Evolutionary conservation across 2,888 invertebrate genomes (phyloP).

Genomic region (Synanthedon myopaeformis): DNA sequence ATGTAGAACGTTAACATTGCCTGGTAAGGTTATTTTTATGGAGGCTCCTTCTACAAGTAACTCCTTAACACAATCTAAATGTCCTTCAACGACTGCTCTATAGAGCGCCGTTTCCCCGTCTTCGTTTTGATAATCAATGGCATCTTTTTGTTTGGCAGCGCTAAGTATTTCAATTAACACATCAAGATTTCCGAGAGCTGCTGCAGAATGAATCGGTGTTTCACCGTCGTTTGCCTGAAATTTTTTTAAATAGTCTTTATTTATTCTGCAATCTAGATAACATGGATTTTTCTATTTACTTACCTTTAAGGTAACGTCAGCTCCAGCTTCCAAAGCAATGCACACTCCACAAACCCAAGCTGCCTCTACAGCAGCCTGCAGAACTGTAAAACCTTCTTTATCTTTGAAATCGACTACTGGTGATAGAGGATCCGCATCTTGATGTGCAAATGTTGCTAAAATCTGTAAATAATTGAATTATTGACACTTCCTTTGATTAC

Average conservation of each 20-base stretch:
- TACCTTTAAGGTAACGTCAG: constrained; percentile 59
- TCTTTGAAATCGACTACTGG: constrained; percentile 60
- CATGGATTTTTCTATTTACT: constrained; percentile 13
- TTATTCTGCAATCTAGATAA: background rate
- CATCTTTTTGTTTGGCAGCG: constrained; percentile 54
- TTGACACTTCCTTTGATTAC: background rate
- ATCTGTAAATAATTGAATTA: constrained; percentile 21
- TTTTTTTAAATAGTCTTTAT: no score
- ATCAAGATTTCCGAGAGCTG: constrained; percentile 54
- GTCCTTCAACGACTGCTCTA: constrained; percentile 51
- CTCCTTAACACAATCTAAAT: constrained; percentile 47
- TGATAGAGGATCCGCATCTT: constrained; percentile 39
- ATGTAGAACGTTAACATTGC: constrained; percentile 69
- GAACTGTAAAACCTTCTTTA: constrained; percentile 57
- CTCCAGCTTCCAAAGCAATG: constrained; percentile 62
- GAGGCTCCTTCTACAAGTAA: constrained; percentile 60
- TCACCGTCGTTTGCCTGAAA: constrained; percentile 58
- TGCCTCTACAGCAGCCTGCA: constrained; percentile 60
- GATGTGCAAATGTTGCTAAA: constrained; percentile 42
- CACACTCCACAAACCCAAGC: constrained; percentile 66
- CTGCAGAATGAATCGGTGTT: constrained; percentile 68
- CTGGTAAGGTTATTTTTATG: constrained; percentile 45
- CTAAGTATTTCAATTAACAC: constrained; percentile 64
- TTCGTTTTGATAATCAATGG: constrained; percentile 55
- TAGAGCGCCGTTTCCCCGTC: constrained; percentile 62